Evolutionary conservation across 2,888 invertebrate species (phyloP).

Genomic region (Troglohyphantes excavatus): DNA sequence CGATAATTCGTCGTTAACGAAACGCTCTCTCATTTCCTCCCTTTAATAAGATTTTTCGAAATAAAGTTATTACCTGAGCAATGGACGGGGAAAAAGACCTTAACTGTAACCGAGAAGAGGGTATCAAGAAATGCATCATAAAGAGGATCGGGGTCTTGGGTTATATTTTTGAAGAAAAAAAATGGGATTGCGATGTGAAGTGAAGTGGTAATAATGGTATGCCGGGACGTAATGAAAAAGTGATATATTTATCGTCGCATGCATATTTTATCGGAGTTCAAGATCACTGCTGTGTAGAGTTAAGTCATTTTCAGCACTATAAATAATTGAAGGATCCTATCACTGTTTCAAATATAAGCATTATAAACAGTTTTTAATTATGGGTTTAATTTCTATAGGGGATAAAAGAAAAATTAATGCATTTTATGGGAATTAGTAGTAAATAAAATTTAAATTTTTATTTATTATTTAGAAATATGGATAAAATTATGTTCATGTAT

Average conservation of each 20-base stretch:
- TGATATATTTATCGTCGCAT: background rate
- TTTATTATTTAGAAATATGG: too few relatives aligned
- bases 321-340: too few relatives aligned
- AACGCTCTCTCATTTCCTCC: conserved; percentile 56
- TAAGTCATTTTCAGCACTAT: too few relatives aligned
- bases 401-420: too few relatives aligned
- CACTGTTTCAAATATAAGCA: too few relatives aligned
- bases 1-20: conserved; percentile 37
- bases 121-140: background rate
- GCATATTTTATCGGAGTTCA: background rate
- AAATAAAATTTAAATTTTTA: too few relatives aligned
- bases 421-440: too few relatives aligned
- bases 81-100: conserved; percentile 3
- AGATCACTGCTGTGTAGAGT: too few relatives aligned
- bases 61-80: conserved; percentile 46
- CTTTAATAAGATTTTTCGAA: conserved; percentile 56
- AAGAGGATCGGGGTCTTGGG: background rate
- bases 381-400: too few relatives aligned
- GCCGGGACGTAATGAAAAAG: background rate
- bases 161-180: too few relatives aligned
- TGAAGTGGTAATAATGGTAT: background rate
- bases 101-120: background rate
- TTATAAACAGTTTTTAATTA: too few relatives aligned
- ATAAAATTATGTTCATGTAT: too few relatives aligned
- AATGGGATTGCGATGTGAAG: background rate